phyloP scores from a whole-genome alignment of 1,140 invertebrate species.

The Drosophila orosa region DNA sequence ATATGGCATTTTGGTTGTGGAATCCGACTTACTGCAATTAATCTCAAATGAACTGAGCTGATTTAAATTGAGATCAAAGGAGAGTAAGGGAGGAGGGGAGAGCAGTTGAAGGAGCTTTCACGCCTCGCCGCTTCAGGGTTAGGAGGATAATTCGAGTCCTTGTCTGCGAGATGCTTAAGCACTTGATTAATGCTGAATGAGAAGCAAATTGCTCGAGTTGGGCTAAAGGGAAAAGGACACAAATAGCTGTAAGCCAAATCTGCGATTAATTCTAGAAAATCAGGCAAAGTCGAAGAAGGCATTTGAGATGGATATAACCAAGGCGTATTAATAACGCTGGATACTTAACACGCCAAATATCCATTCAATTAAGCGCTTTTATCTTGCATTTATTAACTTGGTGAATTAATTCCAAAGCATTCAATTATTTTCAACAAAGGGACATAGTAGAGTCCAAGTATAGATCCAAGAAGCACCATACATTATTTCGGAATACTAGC shows the following conservation, averaged over 20 bases:
- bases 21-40: slow-evolving; percentile 54
- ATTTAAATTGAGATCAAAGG: slow-evolving; percentile 28
- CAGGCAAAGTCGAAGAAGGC: slow-evolving; percentile 9
- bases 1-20: slow-evolving; percentile 44
- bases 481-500: background rate
- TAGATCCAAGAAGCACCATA: background rate
- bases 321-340: slow-evolving; percentile 4
- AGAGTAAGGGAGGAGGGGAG: background rate
- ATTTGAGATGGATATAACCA: slow-evolving; percentile 18
- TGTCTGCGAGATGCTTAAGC: slow-evolving; percentile 34
- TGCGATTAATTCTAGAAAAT: slow-evolving; percentile 34
- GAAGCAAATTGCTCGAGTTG: slow-evolving; percentile 17
- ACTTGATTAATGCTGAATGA: slow-evolving; percentile 66
- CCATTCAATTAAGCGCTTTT: background rate
- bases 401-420: background rate
- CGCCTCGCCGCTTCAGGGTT: slow-evolving; percentile 52
- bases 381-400: background rate
- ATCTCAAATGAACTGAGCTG: slow-evolving; percentile 70
- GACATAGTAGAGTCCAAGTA: background rate
- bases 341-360: slow-evolving; percentile 3
- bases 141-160: slow-evolving; percentile 25
- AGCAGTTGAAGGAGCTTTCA: slow-evolving; percentile 48
- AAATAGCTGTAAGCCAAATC: slow-evolving; percentile 15
- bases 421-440: background rate
- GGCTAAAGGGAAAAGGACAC: background rate